Base-by-base conservation (phyloP, 37 sponge, comb jelly and placozoan genomes). In the Agelas oroides region DNA sequence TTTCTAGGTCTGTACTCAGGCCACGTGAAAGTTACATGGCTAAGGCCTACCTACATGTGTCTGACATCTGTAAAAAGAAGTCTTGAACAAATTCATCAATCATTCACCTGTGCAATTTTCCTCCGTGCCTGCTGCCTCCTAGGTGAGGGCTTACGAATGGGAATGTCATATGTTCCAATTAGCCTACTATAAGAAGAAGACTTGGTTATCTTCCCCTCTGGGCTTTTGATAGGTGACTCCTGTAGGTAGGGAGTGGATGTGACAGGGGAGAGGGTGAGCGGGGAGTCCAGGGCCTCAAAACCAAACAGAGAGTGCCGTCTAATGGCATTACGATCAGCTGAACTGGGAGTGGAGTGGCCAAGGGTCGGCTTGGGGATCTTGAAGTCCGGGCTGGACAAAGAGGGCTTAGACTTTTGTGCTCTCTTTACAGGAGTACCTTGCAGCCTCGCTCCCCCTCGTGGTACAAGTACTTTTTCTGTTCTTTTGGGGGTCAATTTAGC, bases 221-320 rank as follows among this genome's bases (percentile, higher is more conserved):
- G 33, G 33, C 25, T 57, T 24, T 55, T 17, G 28, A 28, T 6
- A 27, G 55, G 24, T 31, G 20, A 20, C 36, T 32, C 20, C 30
- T 38, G 18, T 5, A 76, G 76, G 16, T 5, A 59, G 32, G 59
- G 61, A 2, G 23, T 19, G 16, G 27, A 2, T n/a, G 30, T 19
- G 0, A 79, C 65, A 73, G 80, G 87, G n/a, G 87, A 72, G 15
- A 86, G 41, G 6, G 31, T 36, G 57, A 76, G 85, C 25, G 80
- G 87, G 8, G 72, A 80, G 11, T 62, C 80, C 57, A 87, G 74
- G 20, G 17, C 59, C 20, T 79, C 87, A 63, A 87, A 87, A 1
- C 87, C 87, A 59, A 87, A 87, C 12, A 79, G 73, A 24, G 83
- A 63, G 41, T 70, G 13, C 25, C 65, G 36, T 16, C 32, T 64